Conservation (phyloP, 2,888 invertebrate genomes). For the Ochropacha duplaris region DNA sequence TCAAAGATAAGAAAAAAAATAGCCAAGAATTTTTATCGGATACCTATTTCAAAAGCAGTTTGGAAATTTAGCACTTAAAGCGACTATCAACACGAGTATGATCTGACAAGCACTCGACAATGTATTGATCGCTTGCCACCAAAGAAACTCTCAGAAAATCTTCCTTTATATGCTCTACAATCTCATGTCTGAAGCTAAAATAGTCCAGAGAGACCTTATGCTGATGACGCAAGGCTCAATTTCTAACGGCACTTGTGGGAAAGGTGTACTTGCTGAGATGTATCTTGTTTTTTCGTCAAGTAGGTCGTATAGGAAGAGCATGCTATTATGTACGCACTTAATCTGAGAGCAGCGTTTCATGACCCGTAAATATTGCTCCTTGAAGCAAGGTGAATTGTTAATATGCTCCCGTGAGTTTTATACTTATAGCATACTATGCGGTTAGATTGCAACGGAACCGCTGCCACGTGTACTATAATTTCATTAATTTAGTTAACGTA, state of each 20-base stretch:
- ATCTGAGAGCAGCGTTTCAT: conserved; percentile 34
- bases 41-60: background rate
- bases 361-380: conserved; percentile 41
- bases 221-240: conserved; percentile 27
- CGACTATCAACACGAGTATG: background rate
- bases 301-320: conserved; percentile 27
- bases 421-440: conserved; percentile 31
- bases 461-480: background rate
- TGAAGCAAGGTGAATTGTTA: conserved; percentile 34
- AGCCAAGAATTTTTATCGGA: background rate
- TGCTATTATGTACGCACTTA: conserved; percentile 43
- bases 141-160: conserved; percentile 41
- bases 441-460: conserved; percentile 2
- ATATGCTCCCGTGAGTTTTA: conserved; percentile 25
- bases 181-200: conserved; percentile 1
- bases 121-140: conserved; percentile 52
- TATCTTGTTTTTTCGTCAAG: conserved; percentile 47
- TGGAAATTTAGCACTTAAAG: background rate
- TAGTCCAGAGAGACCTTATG: conserved; percentile 11
- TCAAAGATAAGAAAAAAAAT: background rate
- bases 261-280: conserved; percentile 27
- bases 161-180: conserved; percentile 24
- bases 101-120: conserved; percentile 43
- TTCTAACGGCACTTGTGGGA: conserved; percentile 9
- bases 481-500: too few relatives aligned